Percentiles rank a stretch among this genome's conserved stretches.
Conservation (phyloP, 2,888 invertebrate genomes). For the Ypsolopha scabrella region DNA sequence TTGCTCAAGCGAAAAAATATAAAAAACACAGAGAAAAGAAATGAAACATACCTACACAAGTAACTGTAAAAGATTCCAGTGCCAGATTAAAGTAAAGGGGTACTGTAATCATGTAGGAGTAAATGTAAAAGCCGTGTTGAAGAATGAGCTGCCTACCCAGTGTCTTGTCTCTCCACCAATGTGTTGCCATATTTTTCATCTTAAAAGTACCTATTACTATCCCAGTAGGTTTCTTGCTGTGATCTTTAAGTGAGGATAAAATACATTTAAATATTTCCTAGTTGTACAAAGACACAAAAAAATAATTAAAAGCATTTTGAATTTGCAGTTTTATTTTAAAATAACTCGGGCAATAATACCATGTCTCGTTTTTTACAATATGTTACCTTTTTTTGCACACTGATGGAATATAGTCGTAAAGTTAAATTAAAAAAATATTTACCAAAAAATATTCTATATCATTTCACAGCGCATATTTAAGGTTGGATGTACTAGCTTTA, state of each 20-base stretch:
- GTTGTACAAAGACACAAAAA: neutral
- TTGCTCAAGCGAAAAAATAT: neutral
- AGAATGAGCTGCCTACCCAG: slow-evolving; percentile 16
- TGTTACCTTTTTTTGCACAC: too few species aligned
- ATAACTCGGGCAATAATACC: too few species aligned
- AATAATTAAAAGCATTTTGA: too few species aligned
- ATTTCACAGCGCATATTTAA: neutral
- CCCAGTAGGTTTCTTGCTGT: neutral
- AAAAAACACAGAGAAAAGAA: neutral
- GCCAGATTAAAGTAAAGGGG: slow-evolving; percentile 20
- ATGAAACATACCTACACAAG: neutral
- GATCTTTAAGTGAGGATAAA: neutral
- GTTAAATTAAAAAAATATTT: too few species aligned
- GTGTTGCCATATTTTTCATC: neutral
- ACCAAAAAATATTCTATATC: neutral
- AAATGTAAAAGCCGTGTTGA: slow-evolving; percentile 52
- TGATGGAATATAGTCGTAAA: too few species aligned
- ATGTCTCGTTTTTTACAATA: too few species aligned
- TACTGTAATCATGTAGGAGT: slow-evolving; percentile 32
- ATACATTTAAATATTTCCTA: neutral
- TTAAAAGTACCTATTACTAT: neutral
- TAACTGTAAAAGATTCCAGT: neutral
- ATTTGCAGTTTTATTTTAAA: neutral
- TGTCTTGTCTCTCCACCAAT: neutral
- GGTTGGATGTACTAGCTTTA: neutral